Conservation (phyloP, 2,888 invertebrate species). For the Ormyrus pomaceus region DNA sequence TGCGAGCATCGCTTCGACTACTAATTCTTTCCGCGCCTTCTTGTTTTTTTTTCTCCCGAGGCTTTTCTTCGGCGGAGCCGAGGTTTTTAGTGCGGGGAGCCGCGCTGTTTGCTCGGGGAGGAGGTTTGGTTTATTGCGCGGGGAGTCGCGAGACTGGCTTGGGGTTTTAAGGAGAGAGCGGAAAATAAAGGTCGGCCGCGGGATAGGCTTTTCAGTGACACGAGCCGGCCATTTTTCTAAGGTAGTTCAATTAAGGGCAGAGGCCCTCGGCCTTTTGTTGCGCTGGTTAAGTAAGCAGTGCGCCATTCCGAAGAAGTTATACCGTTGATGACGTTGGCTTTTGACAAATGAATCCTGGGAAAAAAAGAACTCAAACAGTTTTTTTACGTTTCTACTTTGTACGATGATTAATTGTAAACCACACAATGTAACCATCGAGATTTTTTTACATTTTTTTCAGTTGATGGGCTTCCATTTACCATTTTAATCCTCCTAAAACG, state of each 20-base stretch:
- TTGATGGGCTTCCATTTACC: no score
- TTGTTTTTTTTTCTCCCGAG: neutral
- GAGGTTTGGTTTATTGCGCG: constrained; percentile 49
- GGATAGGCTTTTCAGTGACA: constrained; percentile 7
- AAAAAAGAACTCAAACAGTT: no score
- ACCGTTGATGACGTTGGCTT: no score
- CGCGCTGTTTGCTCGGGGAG: constrained; percentile 45
- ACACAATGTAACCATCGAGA: no score
- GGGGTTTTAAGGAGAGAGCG: neutral
- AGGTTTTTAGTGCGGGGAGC: neutral
- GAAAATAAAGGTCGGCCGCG: neutral
- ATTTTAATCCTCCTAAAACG: no score
- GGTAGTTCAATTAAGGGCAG: constrained; percentile 38
- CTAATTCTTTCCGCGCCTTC: neutral
- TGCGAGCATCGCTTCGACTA: neutral
- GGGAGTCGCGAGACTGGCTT: neutral
- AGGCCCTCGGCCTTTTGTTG: constrained; percentile 15
- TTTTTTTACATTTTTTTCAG: no score
- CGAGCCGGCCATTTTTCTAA: constrained; percentile 2
- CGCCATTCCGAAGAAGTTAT: neutral
- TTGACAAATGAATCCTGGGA: no score
- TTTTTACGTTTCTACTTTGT: no score
- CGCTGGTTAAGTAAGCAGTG: constrained; percentile 14
- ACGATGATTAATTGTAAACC: no score
- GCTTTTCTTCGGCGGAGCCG: neutral